A percentile compares a stretch with the other conserved stretches of the same genome.
Conservation (phyloP, 2,113 vertebrate genomes). For the Apodemus sylvaticus region DNA sequence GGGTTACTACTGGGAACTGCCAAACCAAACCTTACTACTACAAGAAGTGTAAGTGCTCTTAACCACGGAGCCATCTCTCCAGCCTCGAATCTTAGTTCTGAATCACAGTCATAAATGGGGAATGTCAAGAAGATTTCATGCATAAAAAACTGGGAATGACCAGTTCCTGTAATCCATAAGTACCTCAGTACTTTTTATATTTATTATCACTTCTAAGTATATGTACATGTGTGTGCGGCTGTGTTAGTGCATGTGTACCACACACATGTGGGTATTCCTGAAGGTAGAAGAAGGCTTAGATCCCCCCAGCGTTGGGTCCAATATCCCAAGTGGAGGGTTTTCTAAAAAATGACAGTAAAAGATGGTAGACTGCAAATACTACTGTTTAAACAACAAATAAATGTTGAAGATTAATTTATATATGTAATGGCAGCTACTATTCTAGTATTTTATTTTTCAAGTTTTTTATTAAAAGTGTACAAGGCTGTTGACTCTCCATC, state of each 20-base stretch:
- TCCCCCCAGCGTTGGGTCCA: neutral
- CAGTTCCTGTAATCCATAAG: neutral
- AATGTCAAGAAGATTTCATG: neutral
- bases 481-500: neutral
- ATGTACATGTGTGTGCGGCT: neutral
- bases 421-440: neutral
- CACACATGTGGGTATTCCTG: neutral
- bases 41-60: neutral
- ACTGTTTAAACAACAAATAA: neutral
- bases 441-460: conserved; percentile 7
- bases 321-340: neutral
- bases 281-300: neutral
- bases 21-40: neutral
- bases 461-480: neutral
- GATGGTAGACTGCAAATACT: neutral
- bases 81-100: neutral
- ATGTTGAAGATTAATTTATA: neutral
- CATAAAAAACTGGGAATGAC: neutral
- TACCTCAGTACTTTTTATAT: neutral
- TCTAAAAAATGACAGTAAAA: conserved; percentile 22
- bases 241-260: neutral
- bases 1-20: neutral
- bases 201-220: neutral
- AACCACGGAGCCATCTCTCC: neutral
- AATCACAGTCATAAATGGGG: neutral